Conservation (phyloP, 1,140 invertebrate genomes). For the Coptotermes formosanus region DNA sequence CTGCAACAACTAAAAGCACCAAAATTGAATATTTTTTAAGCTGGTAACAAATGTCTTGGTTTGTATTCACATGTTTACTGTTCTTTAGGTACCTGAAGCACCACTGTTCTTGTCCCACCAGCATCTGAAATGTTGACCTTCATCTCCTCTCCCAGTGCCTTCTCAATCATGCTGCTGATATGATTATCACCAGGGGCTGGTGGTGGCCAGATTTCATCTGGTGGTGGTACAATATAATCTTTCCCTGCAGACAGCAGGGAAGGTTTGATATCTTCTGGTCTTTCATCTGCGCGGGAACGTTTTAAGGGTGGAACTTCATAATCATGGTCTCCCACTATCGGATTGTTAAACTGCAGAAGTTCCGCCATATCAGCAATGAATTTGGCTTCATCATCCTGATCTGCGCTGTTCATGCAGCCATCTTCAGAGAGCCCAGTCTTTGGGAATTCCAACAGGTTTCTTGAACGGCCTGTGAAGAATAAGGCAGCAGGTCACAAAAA, state of each 20-base stretch:
- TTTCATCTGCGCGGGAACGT: conserved; percentile 42
- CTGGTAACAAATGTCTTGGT: neutral
- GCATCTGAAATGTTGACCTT: conserved; percentile 48
- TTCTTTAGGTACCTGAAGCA: conserved; percentile 46
- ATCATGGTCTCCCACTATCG: conserved; percentile 50
- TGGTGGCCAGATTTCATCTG: conserved; percentile 51
- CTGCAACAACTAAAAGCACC: neutral
- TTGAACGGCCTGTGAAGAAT: conserved; percentile 39
- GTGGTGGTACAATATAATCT: conserved; percentile 44
- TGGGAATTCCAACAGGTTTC: conserved; percentile 32
- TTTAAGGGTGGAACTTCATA: conserved; percentile 49
- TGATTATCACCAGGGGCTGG: conserved; percentile 42
- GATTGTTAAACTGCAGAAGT: conserved; percentile 48
- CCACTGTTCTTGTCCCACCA: conserved; percentile 45
- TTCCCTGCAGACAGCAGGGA: conserved; percentile 32
- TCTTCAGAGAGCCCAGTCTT: conserved; percentile 34
- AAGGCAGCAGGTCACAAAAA: too few species aligned
- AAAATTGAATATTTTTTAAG: neutral
- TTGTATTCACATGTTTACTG: neutral
- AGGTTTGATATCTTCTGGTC: conserved; percentile 37
- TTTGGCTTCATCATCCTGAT: conserved; percentile 40
- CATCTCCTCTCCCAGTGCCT: conserved; percentile 44
- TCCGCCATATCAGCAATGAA: conserved; percentile 40
- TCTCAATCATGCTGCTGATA: conserved; percentile 3
- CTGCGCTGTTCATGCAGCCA: conserved; percentile 32